Conservation (phyloP, 2,113 vertebrate genomes). For the Typhlomys cinereus region DNA sequence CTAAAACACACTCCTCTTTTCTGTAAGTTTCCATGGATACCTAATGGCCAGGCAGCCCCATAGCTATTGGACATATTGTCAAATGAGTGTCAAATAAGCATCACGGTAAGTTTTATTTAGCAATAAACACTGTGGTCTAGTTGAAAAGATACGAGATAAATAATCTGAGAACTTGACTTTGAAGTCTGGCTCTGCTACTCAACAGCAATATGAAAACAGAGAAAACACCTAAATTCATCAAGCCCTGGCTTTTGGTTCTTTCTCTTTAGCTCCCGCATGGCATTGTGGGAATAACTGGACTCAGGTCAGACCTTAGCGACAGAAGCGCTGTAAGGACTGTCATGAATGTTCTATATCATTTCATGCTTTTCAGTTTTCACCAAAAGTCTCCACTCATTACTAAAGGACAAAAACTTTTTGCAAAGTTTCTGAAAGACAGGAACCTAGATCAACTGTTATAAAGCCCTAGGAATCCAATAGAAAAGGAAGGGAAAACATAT, state of each 20-base stretch:
- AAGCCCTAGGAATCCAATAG: slow-evolving; percentile 38
- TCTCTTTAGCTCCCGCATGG: background rate
- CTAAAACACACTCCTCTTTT: background rate
- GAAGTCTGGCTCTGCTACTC: background rate
- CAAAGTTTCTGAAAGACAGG: slow-evolving; percentile 64
- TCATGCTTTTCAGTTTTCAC: background rate
- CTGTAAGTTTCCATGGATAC: background rate
- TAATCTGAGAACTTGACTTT: slow-evolving; percentile 5
- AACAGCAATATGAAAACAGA: background rate
- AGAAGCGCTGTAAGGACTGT: background rate
- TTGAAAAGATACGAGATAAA: slow-evolving; percentile 23
- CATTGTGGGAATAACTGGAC: background rate
- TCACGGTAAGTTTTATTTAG: background rate
- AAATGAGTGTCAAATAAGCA: slow-evolving; percentile 38
- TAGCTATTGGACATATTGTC: background rate
- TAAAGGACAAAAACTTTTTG: background rate
- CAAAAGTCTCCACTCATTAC: background rate
- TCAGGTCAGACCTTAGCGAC: background rate
- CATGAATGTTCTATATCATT: background rate
- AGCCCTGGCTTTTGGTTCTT: background rate
- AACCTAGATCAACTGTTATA: slow-evolving; percentile 42
- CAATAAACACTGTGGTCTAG: background rate
- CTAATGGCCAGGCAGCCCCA: background rate
- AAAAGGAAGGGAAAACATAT: slow-evolving; percentile 58
- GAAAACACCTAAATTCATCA: background rate